Conservation (phyloP, 2,797 vertebrate species). For the Trachops cirrhosus region DNA sequence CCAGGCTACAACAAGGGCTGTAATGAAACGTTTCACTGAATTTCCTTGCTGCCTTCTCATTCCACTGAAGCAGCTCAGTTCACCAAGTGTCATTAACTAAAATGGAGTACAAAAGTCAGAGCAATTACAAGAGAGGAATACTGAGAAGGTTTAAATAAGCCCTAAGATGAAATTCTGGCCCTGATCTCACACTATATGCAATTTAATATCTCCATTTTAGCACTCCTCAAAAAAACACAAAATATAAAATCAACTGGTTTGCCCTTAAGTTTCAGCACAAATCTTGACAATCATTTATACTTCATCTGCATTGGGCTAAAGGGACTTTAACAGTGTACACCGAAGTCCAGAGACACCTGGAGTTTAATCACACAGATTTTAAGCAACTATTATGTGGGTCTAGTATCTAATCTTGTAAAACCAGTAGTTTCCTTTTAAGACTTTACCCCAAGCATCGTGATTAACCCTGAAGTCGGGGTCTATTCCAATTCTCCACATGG, state of each 20-base stretch:
- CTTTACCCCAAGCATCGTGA: not conserved
- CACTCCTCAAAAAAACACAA: slow-evolving; percentile 12
- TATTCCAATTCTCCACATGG: slow-evolving; percentile 45
- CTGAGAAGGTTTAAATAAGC: slow-evolving; percentile 32
- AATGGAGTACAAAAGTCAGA: slow-evolving; percentile 39
- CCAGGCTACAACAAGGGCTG: not conserved
- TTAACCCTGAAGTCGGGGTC: slow-evolving; percentile 27
- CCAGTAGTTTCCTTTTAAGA: slow-evolving; percentile 8
- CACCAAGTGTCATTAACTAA: slow-evolving; percentile 45
- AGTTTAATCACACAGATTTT: slow-evolving; percentile 46
- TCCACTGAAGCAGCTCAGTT: slow-evolving; percentile 55
- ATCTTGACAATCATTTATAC: not conserved
- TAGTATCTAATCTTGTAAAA: slow-evolving; percentile 42
- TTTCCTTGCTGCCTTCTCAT: slow-evolving; percentile 29
- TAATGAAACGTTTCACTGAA: slow-evolving; percentile 35
- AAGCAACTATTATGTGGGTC: not conserved
- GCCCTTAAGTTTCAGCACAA: not conserved
- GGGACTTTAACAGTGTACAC: not conserved
- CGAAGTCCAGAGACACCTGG: not conserved
- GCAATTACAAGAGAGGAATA: slow-evolving; percentile 26
- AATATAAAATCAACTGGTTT: not conserved
- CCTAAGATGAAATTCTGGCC: not conserved
- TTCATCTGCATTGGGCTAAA: not conserved
- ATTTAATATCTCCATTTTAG: slow-evolving; percentile 21
- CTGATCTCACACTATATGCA: not conserved